Evolutionary conservation across 2,888 invertebrate species (phyloP).

Genomic region (Lasioglossum pauxillum): DNA sequence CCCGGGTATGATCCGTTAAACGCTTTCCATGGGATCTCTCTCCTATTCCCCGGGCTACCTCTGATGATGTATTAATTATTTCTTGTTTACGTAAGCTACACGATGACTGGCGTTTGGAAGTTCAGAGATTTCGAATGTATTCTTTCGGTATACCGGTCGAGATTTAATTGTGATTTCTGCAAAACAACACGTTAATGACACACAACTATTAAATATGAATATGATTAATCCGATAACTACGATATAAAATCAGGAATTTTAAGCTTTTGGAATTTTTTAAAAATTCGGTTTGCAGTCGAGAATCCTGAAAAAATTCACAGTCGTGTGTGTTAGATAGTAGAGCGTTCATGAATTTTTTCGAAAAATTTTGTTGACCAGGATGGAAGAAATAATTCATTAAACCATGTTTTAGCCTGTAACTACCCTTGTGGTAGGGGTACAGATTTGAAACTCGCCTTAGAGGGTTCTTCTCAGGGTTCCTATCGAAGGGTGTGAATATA

Average conservation of each 20-base stretch:
- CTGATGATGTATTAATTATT: slow-evolving; percentile 14
- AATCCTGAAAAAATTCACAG: neutral
- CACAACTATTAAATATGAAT: neutral
- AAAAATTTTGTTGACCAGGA: neutral
- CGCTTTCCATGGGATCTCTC: slow-evolving; percentile 38
- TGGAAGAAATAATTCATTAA: neutral
- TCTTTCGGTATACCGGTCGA: neutral
- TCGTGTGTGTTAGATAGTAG: neutral
- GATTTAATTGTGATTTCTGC: neutral
- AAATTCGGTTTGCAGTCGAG: neutral
- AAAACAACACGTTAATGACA: no score
- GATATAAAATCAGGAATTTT: neutral
- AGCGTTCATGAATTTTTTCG: neutral
- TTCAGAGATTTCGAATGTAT: neutral
- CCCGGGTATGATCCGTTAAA: slow-evolving; percentile 49
- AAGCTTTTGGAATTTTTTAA: neutral
- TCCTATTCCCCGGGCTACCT: neutral
- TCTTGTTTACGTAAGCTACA: slow-evolving; percentile 11
- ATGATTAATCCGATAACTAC: neutral
- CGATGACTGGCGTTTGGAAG: neutral
- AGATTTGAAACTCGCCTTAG: no score
- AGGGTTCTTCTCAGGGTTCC: no score
- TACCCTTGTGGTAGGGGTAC: no score
- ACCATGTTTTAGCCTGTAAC: neutral
- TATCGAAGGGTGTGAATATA: neutral